phyloP scores from a whole-genome alignment of 2,113 vertebrate species.

The Poeciliopsis turrubarensis region DNA sequence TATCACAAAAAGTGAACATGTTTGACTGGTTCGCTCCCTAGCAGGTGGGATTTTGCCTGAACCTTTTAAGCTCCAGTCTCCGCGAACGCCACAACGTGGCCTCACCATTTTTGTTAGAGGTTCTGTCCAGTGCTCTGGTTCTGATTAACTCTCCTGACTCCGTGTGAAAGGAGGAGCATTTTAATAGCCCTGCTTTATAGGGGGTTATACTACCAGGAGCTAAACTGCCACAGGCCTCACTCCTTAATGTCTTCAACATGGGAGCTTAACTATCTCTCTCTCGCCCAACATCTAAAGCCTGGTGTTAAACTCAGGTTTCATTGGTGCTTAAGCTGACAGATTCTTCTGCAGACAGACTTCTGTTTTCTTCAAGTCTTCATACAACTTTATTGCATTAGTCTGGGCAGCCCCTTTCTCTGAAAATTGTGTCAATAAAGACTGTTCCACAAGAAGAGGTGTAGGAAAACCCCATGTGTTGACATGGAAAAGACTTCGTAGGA shows the following conservation, averaged over 20 bases:
- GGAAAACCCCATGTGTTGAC: conserved; percentile 53
- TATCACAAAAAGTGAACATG: neutral
- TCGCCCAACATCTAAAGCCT: conserved; percentile 37
- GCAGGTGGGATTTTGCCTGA: conserved; percentile 25
- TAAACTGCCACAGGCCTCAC: conserved; percentile 48
- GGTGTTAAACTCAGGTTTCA: conserved; percentile 43
- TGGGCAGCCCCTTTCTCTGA: conserved; percentile 11
- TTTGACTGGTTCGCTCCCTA: neutral
- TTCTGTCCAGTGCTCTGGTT: conserved; percentile 66
- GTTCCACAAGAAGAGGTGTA: conserved; percentile 48
- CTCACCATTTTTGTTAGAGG: conserved; percentile 41
- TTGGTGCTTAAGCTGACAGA: conserved; percentile 18
- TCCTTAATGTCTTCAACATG: conserved; percentile 66
- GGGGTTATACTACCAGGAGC: conserved; percentile 65
- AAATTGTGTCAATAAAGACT: conserved; percentile 57
- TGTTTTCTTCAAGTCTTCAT: neutral
- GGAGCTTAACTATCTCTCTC: conserved; percentile 40
- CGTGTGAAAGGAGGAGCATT: conserved; percentile 55
- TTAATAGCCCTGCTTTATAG: conserved; percentile 68
- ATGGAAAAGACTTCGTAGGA: conserved; percentile 31
- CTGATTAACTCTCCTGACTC: conserved; percentile 64
- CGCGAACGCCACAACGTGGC: conserved; percentile 37
- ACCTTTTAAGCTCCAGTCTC: conserved; percentile 31
- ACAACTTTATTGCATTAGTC: neutral
- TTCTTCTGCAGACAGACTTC: neutral